Conservation (phyloP, 92 coral and sea anemone species). For the Palythoa grandis region DNA sequence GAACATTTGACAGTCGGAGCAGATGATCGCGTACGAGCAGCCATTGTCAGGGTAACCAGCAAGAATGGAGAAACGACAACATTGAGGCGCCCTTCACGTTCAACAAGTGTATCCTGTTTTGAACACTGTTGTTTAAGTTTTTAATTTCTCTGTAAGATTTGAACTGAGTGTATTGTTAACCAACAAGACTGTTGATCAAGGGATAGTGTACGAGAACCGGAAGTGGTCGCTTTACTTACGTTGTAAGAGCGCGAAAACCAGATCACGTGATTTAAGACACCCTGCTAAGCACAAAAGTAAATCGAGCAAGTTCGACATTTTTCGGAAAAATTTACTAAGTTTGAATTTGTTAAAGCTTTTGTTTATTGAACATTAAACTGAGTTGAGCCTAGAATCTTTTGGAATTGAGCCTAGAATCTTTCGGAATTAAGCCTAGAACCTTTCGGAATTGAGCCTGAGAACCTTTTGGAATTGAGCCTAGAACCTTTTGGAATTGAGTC, state of each 20-base stretch:
- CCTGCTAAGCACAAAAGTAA: too few relatives aligned
- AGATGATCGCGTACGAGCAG: conserved; percentile 59
- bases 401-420: too few relatives aligned
- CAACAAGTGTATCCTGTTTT: conserved; percentile 63
- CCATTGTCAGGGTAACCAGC: conserved; percentile 57
- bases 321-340: too few relatives aligned
- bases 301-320: too few relatives aligned
- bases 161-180: neutral
- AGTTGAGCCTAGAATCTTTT: too few relatives aligned
- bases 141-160: neutral
- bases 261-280: too few relatives aligned
- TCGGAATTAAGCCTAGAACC: neutral
- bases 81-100: conserved; percentile 66
- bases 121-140: conserved; percentile 8
- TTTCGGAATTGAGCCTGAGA: neutral
- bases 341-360: too few relatives aligned
- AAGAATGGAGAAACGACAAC: conserved; percentile 48
- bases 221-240: neutral
- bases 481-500: too few relatives aligned
- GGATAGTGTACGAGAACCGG: neutral
- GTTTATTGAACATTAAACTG: too few relatives aligned
- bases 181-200: conserved; percentile 4
- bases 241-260: too few relatives aligned
- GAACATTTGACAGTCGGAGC: conserved; percentile 51
- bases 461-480: too few relatives aligned